Conservation (phyloP, 2,888 invertebrate species). For the Drosophila macrospina region DNA sequence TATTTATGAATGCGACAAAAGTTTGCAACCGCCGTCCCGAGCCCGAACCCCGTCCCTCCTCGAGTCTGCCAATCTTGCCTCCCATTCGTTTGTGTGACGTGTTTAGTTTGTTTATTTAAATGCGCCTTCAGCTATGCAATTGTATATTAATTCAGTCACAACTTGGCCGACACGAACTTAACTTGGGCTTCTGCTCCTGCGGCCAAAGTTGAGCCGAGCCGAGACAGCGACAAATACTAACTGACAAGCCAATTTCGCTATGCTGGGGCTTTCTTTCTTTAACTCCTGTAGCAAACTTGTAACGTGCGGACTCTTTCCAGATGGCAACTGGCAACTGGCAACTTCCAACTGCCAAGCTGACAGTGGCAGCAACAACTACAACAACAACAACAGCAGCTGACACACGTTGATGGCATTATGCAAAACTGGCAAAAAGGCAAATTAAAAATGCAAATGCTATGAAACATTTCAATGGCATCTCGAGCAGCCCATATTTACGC, state of each 20-base stretch:
- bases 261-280: constrained; percentile 28
- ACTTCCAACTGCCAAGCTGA: constrained; percentile 24
- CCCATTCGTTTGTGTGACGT: constrained; percentile 35
- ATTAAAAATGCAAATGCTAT: constrained; percentile 78
- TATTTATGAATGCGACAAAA: constrained; percentile 80
- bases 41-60: not conserved
- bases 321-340: constrained; percentile 60
- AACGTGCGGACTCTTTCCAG: constrained; percentile 61
- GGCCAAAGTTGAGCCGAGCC: constrained; percentile 52
- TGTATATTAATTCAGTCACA: constrained; percentile 78
- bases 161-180: constrained; percentile 53
- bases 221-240: constrained; percentile 79
- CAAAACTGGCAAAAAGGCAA: constrained; percentile 75
- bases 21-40: constrained; percentile 58
- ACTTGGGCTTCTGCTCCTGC: constrained; percentile 32
- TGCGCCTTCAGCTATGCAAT: constrained; percentile 79
- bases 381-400: constrained; percentile 55
- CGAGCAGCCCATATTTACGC: constrained; percentile 27
- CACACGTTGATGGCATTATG: constrained; percentile 77
- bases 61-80: not conserved
- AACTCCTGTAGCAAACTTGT: constrained; percentile 38
- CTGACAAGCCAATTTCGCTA: constrained; percentile 80
- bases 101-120: constrained; percentile 79
- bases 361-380: constrained; percentile 50
- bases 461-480: constrained; percentile 54